phyloP scores from a whole-genome alignment of 2,888 invertebrate genomes.

The Taphrorychus bicolor region DNA sequence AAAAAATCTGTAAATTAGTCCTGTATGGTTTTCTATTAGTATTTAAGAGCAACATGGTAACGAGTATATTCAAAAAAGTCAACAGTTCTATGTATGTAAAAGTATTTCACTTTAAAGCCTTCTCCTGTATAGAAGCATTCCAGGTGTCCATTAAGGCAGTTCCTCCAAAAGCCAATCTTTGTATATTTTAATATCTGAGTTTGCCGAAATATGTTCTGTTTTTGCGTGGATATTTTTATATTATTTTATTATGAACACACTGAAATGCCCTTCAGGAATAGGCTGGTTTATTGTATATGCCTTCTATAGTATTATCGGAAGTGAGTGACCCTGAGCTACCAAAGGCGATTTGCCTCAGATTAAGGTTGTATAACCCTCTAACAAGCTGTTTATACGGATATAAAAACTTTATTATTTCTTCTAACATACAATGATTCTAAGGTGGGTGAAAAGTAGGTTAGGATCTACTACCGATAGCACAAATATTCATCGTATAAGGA shows the following conservation, averaged over 20 bases:
- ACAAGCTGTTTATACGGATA: neutral
- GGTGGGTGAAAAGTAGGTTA: neutral
- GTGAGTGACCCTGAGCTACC: slow-evolving; percentile 62
- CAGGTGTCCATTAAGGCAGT: neutral
- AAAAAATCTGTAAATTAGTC: slow-evolving; percentile 54
- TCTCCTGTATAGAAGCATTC: neutral
- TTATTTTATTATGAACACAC: neutral
- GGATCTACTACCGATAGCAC: neutral
- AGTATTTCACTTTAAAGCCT: neutral
- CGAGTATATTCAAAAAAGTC: slow-evolving; percentile 2
- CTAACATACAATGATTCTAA: neutral
- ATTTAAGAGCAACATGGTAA: neutral
- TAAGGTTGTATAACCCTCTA: neutral
- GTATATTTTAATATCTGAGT: neutral
- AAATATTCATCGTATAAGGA: neutral
- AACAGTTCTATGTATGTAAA: slow-evolving; percentile 12
- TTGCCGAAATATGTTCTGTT: neutral
- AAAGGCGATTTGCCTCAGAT: slow-evolving; percentile 37
- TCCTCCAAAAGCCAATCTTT: neutral
- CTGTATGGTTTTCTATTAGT: slow-evolving; percentile 14
- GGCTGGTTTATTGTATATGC: slow-evolving; percentile 36
- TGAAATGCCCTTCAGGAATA: slow-evolving; percentile 12
- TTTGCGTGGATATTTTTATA: neutral
- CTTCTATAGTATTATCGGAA: slow-evolving; percentile 56
- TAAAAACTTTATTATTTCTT: neutral